Percentiles rank a stretch among this genome's conserved stretches.
phyloP scores from a whole-genome alignment of 2,888 invertebrate genomes.

The Gymnosoma rotundatum region DNA sequence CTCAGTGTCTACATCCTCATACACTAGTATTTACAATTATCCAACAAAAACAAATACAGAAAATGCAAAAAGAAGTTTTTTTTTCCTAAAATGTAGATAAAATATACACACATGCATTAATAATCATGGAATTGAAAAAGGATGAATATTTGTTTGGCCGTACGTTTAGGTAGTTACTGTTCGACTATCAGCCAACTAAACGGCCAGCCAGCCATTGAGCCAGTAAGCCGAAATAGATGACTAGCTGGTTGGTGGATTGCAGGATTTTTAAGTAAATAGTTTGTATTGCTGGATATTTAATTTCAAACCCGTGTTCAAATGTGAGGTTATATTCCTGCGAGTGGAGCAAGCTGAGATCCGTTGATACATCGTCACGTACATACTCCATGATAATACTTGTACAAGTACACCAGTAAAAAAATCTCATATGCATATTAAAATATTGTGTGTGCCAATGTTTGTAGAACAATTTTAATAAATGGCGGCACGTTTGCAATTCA shows the following conservation, averaged over 20 bases:
- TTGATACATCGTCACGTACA: constrained; percentile 38
- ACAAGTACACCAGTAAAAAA: background rate
- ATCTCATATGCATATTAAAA: background rate
- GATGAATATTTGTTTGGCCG: constrained; percentile 42
- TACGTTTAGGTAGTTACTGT: constrained; percentile 16
- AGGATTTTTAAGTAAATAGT: constrained; percentile 23
- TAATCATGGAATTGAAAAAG: constrained; percentile 42
- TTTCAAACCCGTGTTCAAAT: constrained; percentile 49
- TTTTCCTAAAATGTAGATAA: constrained; percentile 44
- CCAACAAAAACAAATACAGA: too few species aligned
- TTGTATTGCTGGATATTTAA: background rate
- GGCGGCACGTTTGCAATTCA: constrained; percentile 46
- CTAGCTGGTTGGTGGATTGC: constrained; percentile 5
- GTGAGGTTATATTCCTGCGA: constrained; percentile 50
- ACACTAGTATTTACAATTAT: background rate
- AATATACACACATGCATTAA: constrained; percentile 27
- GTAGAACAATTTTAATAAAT: constrained; percentile 7
- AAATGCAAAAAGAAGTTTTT: background rate
- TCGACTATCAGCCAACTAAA: background rate
- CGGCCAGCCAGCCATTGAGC: background rate
- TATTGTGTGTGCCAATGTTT: background rate
- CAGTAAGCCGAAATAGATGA: constrained; percentile 13
- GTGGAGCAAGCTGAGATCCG: constrained; percentile 35
- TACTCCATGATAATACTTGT: background rate
- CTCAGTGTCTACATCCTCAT: constrained; percentile 13